Evolutionary conservation across 2,113 vertebrate species (phyloP).

Genomic region (Melanerpes aurifrons): DNA sequence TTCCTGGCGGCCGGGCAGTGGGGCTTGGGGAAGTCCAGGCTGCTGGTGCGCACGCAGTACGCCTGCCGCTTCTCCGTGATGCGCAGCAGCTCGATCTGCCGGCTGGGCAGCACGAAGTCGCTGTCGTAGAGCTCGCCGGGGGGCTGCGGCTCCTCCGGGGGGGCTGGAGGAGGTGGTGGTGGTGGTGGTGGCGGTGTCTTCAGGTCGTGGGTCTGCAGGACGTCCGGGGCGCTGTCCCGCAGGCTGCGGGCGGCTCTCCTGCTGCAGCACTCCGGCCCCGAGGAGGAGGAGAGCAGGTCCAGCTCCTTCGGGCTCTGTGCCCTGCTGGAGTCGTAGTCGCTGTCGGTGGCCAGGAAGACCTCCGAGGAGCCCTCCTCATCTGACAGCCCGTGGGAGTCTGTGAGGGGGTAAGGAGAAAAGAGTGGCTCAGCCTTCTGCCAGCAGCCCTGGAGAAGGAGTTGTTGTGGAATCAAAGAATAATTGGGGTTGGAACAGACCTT

Average conservation of each 20-base stretch:
- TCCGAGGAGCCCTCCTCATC: conserved; percentile 90
- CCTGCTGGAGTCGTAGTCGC: conserved; percentile 88
- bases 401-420: background rate
- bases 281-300: conserved; percentile 81
- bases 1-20: conserved; percentile 70
- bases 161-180: background rate
- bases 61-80: conserved; percentile 92
- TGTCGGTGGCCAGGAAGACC: conserved; percentile 91
- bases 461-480: background rate
- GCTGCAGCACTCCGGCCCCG: conserved; percentile 70
- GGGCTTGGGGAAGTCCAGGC: conserved; percentile 86
- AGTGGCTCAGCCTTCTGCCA: background rate
- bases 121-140: conserved; percentile 83
- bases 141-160: background rate
- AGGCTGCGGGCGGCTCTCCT: conserved; percentile 65
- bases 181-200: background rate
- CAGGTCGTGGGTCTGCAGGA: conserved; percentile 82
- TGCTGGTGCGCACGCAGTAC: conserved; percentile 89
- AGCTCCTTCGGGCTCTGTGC: conserved; percentile 88
- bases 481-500: background rate
- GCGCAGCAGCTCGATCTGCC: conserved; percentile 89
- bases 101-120: conserved; percentile 90
- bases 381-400: conserved; percentile 82
- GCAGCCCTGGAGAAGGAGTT: fast-evolving
- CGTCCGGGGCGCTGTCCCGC: conserved; percentile 82